Evolutionary conservation across 2,797 vertebrate genomes (phyloP).

Genomic region (Characodon lateralis): DNA sequence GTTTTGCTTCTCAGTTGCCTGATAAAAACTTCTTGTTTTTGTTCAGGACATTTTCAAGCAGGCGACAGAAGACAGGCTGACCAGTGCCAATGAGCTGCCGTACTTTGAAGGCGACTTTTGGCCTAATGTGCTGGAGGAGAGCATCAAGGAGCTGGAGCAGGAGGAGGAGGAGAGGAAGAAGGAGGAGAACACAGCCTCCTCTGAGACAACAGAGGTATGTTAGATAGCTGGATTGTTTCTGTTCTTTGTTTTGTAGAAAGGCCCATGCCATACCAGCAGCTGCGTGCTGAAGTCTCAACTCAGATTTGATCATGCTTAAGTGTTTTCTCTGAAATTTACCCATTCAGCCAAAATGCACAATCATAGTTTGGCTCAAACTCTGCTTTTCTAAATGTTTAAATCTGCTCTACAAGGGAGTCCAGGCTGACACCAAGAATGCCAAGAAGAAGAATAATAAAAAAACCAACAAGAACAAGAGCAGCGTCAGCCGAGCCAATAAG

Average conservation of each 20-base stretch:
- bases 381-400: constrained; percentile 26
- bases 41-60: constrained; percentile 98
- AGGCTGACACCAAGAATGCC: constrained; percentile 84
- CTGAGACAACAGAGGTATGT: constrained; percentile 91
- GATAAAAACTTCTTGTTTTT: constrained; percentile 31
- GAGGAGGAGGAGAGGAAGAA: constrained; percentile 98
- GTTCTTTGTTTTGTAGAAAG: constrained; percentile 7
- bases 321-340: constrained; percentile 39
- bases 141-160: constrained; percentile 98
- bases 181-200: constrained; percentile 93
- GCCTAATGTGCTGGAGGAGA: constrained; percentile 98
- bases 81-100: constrained; percentile 95
- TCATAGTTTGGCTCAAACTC: constrained; percentile 32
- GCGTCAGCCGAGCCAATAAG: constrained; percentile 94
- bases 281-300: constrained; percentile 16
- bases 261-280: constrained; percentile 20
- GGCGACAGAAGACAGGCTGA: constrained; percentile 95
- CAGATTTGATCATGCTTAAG: constrained; percentile 40
- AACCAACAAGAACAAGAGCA: constrained; percentile 97
- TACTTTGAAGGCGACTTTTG: constrained; percentile 99
- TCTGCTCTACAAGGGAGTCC: constrained; percentile 81
- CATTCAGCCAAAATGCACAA: constrained; percentile 52
- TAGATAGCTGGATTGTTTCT: background rate
- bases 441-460: constrained; percentile 99
- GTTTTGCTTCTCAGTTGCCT: background rate